Evolutionary conservation across 92 coral and sea anemone genomes (phyloP).

Genomic region (Zoanthus sansibaricus): DNA sequence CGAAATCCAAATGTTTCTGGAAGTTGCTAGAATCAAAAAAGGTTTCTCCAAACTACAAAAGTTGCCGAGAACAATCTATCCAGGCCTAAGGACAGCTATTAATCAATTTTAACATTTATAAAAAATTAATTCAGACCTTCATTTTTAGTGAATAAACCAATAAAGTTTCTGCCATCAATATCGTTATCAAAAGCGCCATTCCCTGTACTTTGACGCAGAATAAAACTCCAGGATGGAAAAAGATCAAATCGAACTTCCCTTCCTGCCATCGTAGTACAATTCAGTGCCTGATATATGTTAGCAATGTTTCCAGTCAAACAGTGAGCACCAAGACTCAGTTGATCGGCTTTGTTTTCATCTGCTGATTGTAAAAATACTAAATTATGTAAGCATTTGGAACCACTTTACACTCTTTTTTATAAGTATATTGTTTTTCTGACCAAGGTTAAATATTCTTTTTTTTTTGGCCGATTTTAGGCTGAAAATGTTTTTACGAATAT

Average conservation of each 20-base stretch:
- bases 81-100: too few species aligned
- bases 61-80: too few species aligned
- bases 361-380: not conserved
- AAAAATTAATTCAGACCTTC: not conserved
- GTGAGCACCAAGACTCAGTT: not conserved
- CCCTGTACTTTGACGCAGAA: not conserved
- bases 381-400: not conserved
- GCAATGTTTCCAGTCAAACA: not conserved
- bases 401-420: too few species aligned
- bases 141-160: not conserved
- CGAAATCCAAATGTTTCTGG: too few species aligned
- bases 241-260: not conserved
- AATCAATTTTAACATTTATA: too few species aligned
- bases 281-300: not conserved
- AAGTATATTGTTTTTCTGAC: too few species aligned
- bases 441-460: too few species aligned
- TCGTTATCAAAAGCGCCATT: not conserved
- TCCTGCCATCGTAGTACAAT: constrained; percentile 2
- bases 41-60: too few species aligned
- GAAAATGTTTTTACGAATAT: too few species aligned
- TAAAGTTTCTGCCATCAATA: not conserved
- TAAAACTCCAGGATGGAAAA: constrained; percentile 2
- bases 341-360: not conserved
- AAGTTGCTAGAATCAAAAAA: too few species aligned
- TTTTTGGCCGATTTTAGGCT: too few species aligned